Evolutionary conservation across 2,797 vertebrate genomes (phyloP), one percentile per base, ranked within the genome.

Genomic region (Adrianichthys oophorus): DNA sequence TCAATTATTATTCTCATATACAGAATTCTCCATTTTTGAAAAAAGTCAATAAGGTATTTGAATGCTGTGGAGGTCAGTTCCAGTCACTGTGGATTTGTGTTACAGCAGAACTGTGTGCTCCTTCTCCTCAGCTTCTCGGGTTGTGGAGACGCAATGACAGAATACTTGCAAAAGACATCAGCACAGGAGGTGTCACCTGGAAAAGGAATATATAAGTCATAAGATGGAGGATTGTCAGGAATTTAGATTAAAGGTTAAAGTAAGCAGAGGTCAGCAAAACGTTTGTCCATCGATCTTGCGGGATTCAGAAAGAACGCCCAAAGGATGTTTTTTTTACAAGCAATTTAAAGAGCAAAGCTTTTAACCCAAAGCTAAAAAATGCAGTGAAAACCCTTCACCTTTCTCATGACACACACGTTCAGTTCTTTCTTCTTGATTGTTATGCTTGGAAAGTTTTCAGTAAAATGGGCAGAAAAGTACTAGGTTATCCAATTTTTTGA

Each of bases 101-200:
- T 78, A 51, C 65, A 82, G 73, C 85, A 88, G 90, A 92, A 90
- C 42, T 90, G 85, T 2, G 83, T 5, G 60, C 88, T 92, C 65
- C 92, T 85, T 45, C 90, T 82, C 60, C 89, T 94, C 83, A 95
- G 80, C 70, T 95, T 95, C 87, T 97, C 85, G 29, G 90, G 92
- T 71, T 92, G 80, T 84, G 91, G 82, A 61, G 92, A 93, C 48
- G 94, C 91, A 85, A 94, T 79, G 89, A 93, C 79, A 79, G 94
- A 92, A 92, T 94, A 93, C 70, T 95, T 74, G 83, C 92, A 72
- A 92, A 93, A 88, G 92, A 94, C 88, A 83, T 91, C 90, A 83
- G 77, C 62, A 69, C 80, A 65, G 69, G 92, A 85, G 78, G 90
- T 51, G 77, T 91, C 75, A 89, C 86, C 95, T 96, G 92, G 45